Evolutionary conservation across 2,113 vertebrate genomes (phyloP), one percentile per base, ranked within the genome.

Genomic region (Tenebrosternarchus preto): DNA sequence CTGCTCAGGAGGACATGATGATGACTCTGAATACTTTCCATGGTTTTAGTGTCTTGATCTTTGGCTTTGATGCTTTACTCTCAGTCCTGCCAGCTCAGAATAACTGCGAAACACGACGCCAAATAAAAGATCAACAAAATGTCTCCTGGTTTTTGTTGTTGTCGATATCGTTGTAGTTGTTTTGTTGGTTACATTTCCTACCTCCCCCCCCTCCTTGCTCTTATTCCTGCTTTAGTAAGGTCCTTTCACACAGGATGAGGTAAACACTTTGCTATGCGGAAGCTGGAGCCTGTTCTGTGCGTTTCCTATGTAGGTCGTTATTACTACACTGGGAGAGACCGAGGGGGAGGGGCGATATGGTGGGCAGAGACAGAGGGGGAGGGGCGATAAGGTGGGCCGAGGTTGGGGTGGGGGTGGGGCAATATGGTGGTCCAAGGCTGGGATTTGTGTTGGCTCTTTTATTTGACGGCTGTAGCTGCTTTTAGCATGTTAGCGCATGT

Each of bases 271-370:
- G 90, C 90, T 92, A 92, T 92, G 90, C 88, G 85, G 89, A 91
- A 91, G 90, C 79, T 11, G 43, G 36, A 78, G 81, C 73, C 79
- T 85, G 68, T 77, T 85, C 73, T 80, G 75, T 83, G 78, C 83
- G 55, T 86, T 86, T 88, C 89, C 87, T 92, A 92, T 94, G 90
- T 94, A 93, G 92, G 92, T 93, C 92, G 92, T 84, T 87, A 89
- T 93, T 90, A 92, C 91, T 88, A 91, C 89, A 24, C 24, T 22
- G 61, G 31, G 69, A 11, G 70, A 36, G 53, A 46, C 17, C 4
- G n/a, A 61, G 60, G 36, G 22, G 64, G 67, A 75, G 24, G 12
- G 46, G 19, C 73, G 15, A 43, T 2, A 50, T 55, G 59, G 64
- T 36, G 50, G 56, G 60, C 61, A 39, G 5, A 64, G 63, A 43